phyloP scores from a whole-genome alignment of 2,113 vertebrate species.

The Cinclus mexicanus region DNA sequence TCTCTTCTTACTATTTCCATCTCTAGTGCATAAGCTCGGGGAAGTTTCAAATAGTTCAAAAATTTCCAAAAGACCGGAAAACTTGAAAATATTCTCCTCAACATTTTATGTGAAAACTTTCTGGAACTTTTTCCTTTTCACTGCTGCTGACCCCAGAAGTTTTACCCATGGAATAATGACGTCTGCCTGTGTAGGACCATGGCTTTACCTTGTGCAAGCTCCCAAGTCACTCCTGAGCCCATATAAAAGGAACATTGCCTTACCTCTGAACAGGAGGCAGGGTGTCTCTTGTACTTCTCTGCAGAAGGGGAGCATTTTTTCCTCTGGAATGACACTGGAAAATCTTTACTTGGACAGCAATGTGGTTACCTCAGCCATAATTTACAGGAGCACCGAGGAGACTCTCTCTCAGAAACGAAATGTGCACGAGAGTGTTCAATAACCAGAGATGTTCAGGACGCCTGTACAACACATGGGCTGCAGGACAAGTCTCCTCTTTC shows the following conservation, averaged over 20 bases:
- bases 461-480: neutral
- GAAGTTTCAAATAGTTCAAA: neutral
- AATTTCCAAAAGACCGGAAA: neutral
- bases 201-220: neutral
- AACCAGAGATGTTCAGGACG: neutral
- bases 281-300: neutral
- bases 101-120: neutral
- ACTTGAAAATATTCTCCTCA: neutral
- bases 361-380: neutral
- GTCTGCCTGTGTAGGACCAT: fast-evolving
- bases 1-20: neutral
- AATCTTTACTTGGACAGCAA: neutral
- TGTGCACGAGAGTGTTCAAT: neutral
- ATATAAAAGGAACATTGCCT: neutral
- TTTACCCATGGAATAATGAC: neutral
- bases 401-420: neutral
- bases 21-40: neutral
- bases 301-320: neutral
- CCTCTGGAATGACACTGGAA: neutral
- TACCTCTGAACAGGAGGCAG: neutral
- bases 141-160: neutral
- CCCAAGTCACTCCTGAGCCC: neutral
- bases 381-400: neutral
- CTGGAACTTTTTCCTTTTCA: neutral
- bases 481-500: neutral